phyloP scores from a whole-genome alignment of 2,797 vertebrate genomes.

The Acrossocheilus fasciatus region DNA sequence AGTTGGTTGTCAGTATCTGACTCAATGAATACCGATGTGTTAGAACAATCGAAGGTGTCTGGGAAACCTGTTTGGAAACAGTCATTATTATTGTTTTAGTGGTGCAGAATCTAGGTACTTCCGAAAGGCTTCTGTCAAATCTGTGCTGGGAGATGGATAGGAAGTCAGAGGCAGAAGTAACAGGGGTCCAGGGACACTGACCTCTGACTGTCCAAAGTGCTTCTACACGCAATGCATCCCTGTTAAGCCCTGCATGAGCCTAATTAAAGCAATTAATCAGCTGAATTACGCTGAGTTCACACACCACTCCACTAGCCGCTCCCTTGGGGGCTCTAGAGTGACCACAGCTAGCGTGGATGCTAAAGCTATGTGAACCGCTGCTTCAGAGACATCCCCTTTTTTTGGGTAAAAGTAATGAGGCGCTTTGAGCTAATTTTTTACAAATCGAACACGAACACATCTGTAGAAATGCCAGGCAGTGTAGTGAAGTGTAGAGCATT shows the following conservation, averaged over 20 bases:
- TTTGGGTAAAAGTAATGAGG: neutral
- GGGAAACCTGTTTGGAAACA: constrained; percentile 3
- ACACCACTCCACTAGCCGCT: constrained; percentile 11
- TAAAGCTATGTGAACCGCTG: constrained; percentile 2
- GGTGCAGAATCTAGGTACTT: neutral
- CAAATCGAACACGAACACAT: neutral
- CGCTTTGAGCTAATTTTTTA: neutral
- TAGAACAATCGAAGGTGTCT: neutral
- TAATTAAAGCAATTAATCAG: constrained; percentile 76
- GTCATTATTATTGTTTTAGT: neutral
- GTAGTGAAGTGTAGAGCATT: neutral
- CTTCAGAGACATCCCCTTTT: neutral
- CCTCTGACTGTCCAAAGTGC: constrained; percentile 14
- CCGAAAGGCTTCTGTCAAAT: neutral
- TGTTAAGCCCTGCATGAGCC: constrained; percentile 58
- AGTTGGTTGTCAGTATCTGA: neutral
- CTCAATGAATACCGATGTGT: neutral
- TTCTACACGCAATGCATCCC: constrained; percentile 32
- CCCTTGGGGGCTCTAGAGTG: constrained; percentile 23
- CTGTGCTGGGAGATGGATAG: neutral
- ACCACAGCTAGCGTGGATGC: constrained; percentile 17
- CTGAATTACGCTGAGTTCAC: constrained; percentile 62
- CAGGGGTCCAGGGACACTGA: constrained; percentile 9
- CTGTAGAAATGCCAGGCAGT: neutral
- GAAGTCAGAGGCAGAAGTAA: neutral